These are phyloP conservation scores for Cyaniris semiargus DNA, from an alignment of 2,888 invertebrate species.

Conservation along the genomic window DNA sequence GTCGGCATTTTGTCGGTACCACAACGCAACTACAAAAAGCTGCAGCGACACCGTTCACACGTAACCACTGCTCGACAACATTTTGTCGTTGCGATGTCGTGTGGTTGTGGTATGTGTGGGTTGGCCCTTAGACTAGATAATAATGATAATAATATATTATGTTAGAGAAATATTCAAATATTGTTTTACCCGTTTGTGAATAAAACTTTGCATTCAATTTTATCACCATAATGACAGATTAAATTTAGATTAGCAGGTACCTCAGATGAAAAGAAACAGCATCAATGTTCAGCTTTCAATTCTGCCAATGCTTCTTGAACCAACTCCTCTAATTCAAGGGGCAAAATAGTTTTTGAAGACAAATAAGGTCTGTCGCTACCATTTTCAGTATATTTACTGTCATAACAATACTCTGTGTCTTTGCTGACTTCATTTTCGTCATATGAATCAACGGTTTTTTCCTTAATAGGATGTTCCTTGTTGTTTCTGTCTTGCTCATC, in stretches of 20 bases:
- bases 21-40: no score
- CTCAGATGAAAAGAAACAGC: neutral
- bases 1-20: no score
- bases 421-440: constrained; percentile 63
- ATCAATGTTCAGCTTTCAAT: constrained; percentile 81
- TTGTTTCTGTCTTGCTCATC: constrained; percentile 54
- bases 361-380: constrained; percentile 49
- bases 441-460: constrained; percentile 54
- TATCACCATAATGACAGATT: neutral
- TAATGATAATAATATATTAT: neutral
- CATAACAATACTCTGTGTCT: constrained; percentile 49
- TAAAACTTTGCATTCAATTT: neutral
- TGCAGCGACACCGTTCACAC: no score
- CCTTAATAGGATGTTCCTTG: constrained; percentile 46
- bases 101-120: no score
- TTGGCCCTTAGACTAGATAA: constrained; percentile 1
- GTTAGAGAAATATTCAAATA: neutral
- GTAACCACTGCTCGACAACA: no score
- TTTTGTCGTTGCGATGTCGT: no score
- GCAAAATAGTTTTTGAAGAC: constrained; percentile 74
- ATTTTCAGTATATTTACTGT: constrained; percentile 43
- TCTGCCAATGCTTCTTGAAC: constrained; percentile 84
- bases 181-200: neutral
- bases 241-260: neutral
- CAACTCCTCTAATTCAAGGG: constrained; percentile 81